Percentiles rank a stretch among this genome's conserved stretches.
Conservation (phyloP, 35 echinoderm and acorn worm species). For the Heliocidaris erythrogramma region DNA sequence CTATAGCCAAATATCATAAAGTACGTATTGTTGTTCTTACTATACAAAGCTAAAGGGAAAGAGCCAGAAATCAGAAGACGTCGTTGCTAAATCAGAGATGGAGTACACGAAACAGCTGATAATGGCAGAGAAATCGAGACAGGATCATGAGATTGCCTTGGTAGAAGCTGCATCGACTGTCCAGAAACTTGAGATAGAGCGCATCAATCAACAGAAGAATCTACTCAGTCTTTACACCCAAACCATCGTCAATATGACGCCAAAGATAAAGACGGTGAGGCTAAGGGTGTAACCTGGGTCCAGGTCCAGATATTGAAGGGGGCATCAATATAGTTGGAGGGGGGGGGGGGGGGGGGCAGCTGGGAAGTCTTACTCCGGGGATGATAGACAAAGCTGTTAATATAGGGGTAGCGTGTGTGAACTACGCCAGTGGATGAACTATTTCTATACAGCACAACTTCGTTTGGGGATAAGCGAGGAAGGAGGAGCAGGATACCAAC, state of each 20-base stretch:
- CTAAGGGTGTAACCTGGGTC: neutral
- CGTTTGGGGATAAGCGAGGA: too few relatives aligned
- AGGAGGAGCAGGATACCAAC: too few relatives aligned
- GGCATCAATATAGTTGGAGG: neutral
- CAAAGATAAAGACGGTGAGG: constrained; percentile 23
- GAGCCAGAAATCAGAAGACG: neutral
- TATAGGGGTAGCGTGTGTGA: too few relatives aligned
- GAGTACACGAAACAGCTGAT: constrained; percentile 29
- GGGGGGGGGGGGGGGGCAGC: neutral
- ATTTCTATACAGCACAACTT: too few relatives aligned
- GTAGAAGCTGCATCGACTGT: constrained; percentile 5
- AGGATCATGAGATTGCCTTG: constrained; percentile 12
- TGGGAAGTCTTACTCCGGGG: neutral
- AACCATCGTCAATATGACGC: constrained; percentile 8
- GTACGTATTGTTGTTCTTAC: neutral
- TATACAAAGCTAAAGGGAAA: neutral
- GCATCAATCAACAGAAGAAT: constrained; percentile 35
- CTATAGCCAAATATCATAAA: too few relatives aligned
- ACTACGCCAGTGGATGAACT: too few relatives aligned
- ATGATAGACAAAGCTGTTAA: too few relatives aligned
- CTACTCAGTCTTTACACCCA: neutral
- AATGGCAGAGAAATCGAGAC: neutral
- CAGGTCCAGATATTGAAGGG: neutral
- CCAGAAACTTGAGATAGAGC: constrained; percentile 41
- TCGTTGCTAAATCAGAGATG: neutral